Percentiles rank a stretch among this genome's conserved stretches.
Conservation (phyloP, 1,140 invertebrate species). For the Eupristina koningsbergeri region DNA sequence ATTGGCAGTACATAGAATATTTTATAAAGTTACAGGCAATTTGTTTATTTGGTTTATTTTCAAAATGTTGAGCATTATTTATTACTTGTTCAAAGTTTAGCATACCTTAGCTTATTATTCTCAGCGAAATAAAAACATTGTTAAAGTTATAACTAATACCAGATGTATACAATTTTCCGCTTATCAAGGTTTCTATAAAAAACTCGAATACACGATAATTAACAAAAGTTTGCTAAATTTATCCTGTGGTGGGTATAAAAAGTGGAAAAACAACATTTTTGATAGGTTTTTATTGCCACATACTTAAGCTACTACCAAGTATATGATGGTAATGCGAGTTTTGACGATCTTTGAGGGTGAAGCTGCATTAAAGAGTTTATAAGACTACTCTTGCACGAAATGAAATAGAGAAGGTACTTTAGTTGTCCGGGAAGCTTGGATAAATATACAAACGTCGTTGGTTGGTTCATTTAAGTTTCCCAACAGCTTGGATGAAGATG, state of each 20-base stretch:
- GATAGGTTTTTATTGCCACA: background rate
- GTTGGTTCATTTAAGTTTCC: slow-evolving; percentile 11
- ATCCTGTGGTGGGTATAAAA: background rate
- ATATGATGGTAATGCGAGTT: background rate
- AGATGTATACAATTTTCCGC: background rate
- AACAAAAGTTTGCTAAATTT: background rate
- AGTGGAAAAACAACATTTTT: background rate
- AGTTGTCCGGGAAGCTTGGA: background rate
- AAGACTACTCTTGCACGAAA: slow-evolving; percentile 13
- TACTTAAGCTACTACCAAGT: background rate
- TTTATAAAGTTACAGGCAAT: background rate
- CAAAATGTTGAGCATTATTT: background rate
- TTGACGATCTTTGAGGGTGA: slow-evolving; percentile 1
- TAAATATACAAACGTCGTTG: slow-evolving; percentile 10
- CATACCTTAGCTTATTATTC: too few relatives aligned
- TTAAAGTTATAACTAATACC: background rate
- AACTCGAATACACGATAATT: background rate
- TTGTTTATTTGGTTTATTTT: background rate
- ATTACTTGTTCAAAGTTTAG: background rate
- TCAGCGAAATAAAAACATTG: too few relatives aligned
- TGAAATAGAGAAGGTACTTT: slow-evolving; percentile 27
- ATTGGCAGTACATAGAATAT: background rate
- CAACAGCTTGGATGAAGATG: slow-evolving; percentile 1
- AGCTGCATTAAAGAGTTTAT: slow-evolving; percentile 18
- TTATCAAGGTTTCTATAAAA: background rate